phyloP scores from a whole-genome alignment of 2,113 vertebrate genomes.

The Podilymbus podiceps region DNA sequence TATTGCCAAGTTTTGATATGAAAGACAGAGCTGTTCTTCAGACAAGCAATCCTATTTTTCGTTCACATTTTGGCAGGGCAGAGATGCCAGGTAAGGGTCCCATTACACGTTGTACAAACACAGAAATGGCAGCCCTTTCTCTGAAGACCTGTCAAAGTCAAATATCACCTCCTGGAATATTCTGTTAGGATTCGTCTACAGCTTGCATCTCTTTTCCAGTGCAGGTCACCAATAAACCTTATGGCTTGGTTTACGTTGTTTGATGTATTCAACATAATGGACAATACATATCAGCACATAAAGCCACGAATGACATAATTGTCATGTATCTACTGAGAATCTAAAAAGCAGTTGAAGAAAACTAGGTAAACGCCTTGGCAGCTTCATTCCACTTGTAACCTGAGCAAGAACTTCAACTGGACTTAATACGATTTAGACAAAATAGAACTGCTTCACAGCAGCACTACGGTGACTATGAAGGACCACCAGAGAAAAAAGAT shows the following conservation, averaged over 20 bases:
- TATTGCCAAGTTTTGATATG: background rate
- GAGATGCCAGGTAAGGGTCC: background rate
- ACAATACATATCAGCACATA: background rate
- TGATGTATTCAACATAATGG: background rate
- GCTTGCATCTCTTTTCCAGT: background rate
- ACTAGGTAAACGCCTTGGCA: background rate
- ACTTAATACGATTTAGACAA: background rate
- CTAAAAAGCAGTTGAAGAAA: background rate
- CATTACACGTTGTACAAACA: background rate
- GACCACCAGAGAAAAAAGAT: background rate
- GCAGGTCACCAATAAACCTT: background rate
- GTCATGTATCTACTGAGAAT: background rate
- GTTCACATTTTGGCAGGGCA: background rate
- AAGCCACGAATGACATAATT: background rate
- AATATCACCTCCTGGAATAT: background rate
- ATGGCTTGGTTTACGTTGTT: background rate
- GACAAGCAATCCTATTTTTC: background rate
- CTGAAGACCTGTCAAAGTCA: background rate
- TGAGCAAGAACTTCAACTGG: background rate
- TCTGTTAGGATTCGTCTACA: background rate
- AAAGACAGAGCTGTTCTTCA: slow-evolving; percentile 40
- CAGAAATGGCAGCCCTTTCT: background rate
- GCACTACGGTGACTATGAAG: background rate
- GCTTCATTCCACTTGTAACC: background rate
- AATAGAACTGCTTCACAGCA: background rate